Percentiles rank a stretch among this genome's conserved stretches.
Conservation (phyloP, 2,113 vertebrate species). For the Cololabis saira region DNA sequence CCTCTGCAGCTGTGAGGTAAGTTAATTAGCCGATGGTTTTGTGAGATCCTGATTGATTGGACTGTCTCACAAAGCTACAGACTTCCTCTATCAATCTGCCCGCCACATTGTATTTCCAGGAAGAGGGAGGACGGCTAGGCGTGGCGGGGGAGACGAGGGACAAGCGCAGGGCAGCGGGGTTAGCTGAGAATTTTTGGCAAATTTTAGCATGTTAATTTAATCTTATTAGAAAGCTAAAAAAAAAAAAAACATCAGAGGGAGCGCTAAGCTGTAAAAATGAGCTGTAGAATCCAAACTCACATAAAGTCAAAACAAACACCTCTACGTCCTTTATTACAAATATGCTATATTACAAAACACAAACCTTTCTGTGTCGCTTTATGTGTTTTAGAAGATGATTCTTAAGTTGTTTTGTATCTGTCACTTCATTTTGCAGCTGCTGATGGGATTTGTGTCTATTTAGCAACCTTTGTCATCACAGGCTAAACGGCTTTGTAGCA, state of each 20-base stretch:
- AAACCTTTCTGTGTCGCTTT: no score
- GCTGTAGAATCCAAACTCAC: conserved; percentile 77
- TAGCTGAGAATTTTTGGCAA: conserved; percentile 15
- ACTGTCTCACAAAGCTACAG: conserved; percentile 78
- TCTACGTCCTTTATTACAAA: conserved; percentile 69
- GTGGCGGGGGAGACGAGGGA: conserved; percentile 33
- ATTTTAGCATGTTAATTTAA: neutral
- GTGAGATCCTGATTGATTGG: conserved; percentile 83
- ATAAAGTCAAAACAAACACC: conserved; percentile 53
- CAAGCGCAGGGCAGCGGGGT: conserved; percentile 43
- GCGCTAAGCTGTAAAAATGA: conserved; percentile 60
- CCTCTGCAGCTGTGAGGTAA: conserved; percentile 76
- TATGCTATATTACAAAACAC: conserved; percentile 23
- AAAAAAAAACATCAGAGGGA: conserved; percentile 44
- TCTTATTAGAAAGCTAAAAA: neutral
- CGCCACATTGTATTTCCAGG: conserved; percentile 65
- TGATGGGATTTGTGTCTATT: conserved; percentile 60
- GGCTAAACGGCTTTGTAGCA: conserved; percentile 56
- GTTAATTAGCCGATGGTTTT: conserved; percentile 83
- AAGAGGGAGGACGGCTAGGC: conserved; percentile 48
- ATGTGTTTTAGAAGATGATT: no score
- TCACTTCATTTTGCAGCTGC: conserved; percentile 55
- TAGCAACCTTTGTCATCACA: conserved; percentile 59
- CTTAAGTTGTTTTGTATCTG: conserved; percentile 27
- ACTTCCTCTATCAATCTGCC: conserved; percentile 81